Evolutionary conservation across 2,797 vertebrate genomes (phyloP).

Genomic region (Acanthurus lineatus): DNA sequence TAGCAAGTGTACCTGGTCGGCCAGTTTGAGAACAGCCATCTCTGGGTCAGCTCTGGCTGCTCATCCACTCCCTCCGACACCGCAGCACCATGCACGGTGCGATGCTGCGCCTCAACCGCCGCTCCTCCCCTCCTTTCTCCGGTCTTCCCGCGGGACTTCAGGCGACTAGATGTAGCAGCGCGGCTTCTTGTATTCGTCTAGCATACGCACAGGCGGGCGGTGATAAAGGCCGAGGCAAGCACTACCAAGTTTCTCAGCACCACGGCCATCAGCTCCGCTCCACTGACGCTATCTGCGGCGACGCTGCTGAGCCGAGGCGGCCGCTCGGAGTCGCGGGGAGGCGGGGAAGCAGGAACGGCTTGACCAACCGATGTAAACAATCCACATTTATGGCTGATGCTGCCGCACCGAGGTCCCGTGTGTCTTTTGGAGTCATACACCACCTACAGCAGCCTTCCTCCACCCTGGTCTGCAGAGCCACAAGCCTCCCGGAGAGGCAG

Average conservation of each 20-base stretch:
- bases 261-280: slow-evolving; percentile 76
- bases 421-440: slow-evolving; percentile 39
- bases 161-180: not conserved
- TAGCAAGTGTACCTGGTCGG: slow-evolving; percentile 85
- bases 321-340: slow-evolving; percentile 61
- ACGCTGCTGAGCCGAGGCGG: slow-evolving; percentile 56
- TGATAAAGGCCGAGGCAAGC: slow-evolving; percentile 72
- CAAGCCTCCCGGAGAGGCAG: slow-evolving; percentile 62
- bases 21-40: slow-evolving; percentile 90
- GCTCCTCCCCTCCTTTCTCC: slow-evolving; percentile 26
- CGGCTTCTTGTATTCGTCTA: slow-evolving; percentile 28
- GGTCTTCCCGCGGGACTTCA: slow-evolving; percentile 13
- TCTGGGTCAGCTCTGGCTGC: slow-evolving; percentile 76
- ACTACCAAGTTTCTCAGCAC: slow-evolving; percentile 26
- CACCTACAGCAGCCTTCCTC: slow-evolving; percentile 29
- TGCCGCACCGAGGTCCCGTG: slow-evolving; percentile 29
- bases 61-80: slow-evolving; percentile 76
- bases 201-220: slow-evolving; percentile 23
- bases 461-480: slow-evolving; percentile 48
- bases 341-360: slow-evolving; percentile 66
- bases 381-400: slow-evolving; percentile 64
- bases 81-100: slow-evolving; percentile 59
- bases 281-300: slow-evolving; percentile 74
- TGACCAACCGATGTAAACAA: slow-evolving; percentile 67
- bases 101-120: slow-evolving; percentile 39